phyloP scores from a whole-genome alignment of 2,888 invertebrate genomes.

The Mimumesa dahlbomi region DNA sequence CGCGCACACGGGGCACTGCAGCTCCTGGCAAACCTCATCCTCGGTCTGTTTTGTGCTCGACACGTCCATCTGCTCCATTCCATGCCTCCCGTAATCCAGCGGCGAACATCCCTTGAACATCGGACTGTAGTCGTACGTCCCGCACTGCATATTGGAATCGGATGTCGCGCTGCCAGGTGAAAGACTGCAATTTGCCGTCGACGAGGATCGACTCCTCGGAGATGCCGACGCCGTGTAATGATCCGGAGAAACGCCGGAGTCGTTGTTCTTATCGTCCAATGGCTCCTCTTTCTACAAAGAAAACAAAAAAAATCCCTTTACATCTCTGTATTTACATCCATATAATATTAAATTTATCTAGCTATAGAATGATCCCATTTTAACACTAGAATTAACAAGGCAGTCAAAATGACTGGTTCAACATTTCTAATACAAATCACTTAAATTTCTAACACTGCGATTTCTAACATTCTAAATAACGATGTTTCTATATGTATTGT shows the following conservation, averaged over 20 bases:
- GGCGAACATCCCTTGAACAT: conserved; percentile 57
- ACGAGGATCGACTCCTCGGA: conserved; percentile 65
- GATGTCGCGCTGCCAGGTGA: conserved; percentile 66
- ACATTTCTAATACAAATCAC: no score
- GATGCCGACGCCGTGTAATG: conserved; percentile 70
- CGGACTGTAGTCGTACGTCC: conserved; percentile 57
- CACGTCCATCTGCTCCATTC: conserved; percentile 54
- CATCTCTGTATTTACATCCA: no score
- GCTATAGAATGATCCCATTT: no score
- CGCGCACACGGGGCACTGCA: conserved; percentile 82
- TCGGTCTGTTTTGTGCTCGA: conserved; percentile 52
- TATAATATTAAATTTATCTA: no score
- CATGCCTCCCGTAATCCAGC: conserved; percentile 33
- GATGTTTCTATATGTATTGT: no score
- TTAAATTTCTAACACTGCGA: no score
- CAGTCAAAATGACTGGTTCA: no score
- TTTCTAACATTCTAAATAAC: no score
- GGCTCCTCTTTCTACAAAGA: conserved; percentile 55
- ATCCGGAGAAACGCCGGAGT: conserved; percentile 77
- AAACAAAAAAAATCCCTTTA: no score
- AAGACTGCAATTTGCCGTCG: conserved; percentile 60
- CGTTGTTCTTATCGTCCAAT: conserved; percentile 67
- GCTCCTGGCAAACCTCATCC: conserved; percentile 53
- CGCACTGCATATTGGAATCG: conserved; percentile 59
- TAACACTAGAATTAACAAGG: no score